These are phyloP conservation scores for Margaritifera margaritifera DNA, from an alignment of 2,888 invertebrate genomes.

Conservation along the genomic window DNA sequence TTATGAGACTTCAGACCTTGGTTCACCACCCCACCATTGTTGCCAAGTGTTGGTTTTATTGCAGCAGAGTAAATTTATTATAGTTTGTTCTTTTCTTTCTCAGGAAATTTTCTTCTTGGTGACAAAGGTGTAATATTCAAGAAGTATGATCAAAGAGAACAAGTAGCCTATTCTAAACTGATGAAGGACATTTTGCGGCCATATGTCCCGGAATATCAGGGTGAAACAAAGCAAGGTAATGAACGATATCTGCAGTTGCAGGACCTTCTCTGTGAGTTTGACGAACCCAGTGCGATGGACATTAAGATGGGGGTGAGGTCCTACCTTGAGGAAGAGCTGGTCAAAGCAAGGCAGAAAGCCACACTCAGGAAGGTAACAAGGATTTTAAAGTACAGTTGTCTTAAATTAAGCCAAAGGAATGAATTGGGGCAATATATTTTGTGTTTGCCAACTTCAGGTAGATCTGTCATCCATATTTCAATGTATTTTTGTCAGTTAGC, in stretches of 20 bases:
- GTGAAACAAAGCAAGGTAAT: constrained; percentile 73
- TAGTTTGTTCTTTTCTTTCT: constrained; percentile 21
- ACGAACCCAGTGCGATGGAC: constrained; percentile 96
- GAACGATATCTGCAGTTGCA: constrained; percentile 87
- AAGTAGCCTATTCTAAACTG: constrained; percentile 87
- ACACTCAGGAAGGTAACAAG: constrained; percentile 80
- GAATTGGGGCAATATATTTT: no score
- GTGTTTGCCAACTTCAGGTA: no score
- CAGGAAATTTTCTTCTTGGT: constrained; percentile 92
- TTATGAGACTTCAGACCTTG: not conserved
- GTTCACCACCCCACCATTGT: not conserved
- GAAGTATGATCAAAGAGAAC: constrained; percentile 92
- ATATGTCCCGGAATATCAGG: constrained; percentile 94
- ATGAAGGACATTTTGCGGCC: constrained; percentile 92
- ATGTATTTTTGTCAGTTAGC: no score
- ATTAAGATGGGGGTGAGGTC: constrained; percentile 96
- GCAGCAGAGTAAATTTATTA: not conserved
- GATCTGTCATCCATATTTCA: no score
- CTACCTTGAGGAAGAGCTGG: constrained; percentile 94
- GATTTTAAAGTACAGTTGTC: no score
- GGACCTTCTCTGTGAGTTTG: constrained; percentile 92
- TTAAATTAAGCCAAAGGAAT: no score
- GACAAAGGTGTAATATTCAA: constrained; percentile 92
- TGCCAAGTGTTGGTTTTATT: not conserved
- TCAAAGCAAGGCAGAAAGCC: constrained; percentile 95